A percentile compares a stretch with the other conserved stretches of the same genome.
These are phyloP conservation scores for Venustoraphidia nigricollis DNA, from an alignment of 2,888 invertebrate species.

Conservation along the genomic window DNA sequence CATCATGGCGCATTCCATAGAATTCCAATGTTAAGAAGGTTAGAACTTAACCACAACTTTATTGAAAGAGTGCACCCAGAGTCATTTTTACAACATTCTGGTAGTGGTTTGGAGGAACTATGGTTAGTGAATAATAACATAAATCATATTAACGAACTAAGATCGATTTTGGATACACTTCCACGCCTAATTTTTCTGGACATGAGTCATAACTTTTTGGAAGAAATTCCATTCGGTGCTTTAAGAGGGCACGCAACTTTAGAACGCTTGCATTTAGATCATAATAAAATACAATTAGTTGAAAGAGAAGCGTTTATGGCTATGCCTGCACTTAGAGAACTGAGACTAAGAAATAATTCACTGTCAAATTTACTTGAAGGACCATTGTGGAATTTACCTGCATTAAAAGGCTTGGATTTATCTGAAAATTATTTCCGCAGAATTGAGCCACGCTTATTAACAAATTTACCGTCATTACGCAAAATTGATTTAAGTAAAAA, in stretches of 20 bases:
- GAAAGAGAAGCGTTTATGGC: conserved; percentile 68
- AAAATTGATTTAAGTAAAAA: conserved; percentile 66
- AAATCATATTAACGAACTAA: conserved; percentile 54
- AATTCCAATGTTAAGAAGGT: conserved; percentile 51
- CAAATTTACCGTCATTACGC: conserved; percentile 58
- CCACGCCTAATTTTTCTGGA: conserved; percentile 66
- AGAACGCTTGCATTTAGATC: conserved; percentile 66
- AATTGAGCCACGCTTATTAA: conserved; percentile 54
- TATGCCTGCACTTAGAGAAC: conserved; percentile 68
- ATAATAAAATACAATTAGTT: conserved; percentile 57
- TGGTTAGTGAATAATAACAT: conserved; percentile 63
- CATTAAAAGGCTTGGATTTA: conserved; percentile 69
- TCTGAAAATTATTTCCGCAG: conserved; percentile 58
- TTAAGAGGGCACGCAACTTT: conserved; percentile 64
- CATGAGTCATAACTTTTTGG: conserved; percentile 60
- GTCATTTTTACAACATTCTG: conserved; percentile 60
- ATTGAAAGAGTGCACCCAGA: conserved; percentile 66
- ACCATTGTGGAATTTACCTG: conserved; percentile 74
- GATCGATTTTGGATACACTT: conserved; percentile 59
- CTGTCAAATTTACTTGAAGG: conserved; percentile 53
- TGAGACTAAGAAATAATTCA: conserved; percentile 72
- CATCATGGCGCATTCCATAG: conserved; percentile 69
- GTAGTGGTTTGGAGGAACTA: conserved; percentile 61
- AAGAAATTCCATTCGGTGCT: conserved; percentile 62
- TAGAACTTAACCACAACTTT: conserved; percentile 64